Percentiles rank a stretch among this genome's conserved stretches.
These are phyloP conservation scores for Dermolepida albohirtum DNA, from an alignment of 2,888 invertebrate genomes.

Conservation along the genomic window DNA sequence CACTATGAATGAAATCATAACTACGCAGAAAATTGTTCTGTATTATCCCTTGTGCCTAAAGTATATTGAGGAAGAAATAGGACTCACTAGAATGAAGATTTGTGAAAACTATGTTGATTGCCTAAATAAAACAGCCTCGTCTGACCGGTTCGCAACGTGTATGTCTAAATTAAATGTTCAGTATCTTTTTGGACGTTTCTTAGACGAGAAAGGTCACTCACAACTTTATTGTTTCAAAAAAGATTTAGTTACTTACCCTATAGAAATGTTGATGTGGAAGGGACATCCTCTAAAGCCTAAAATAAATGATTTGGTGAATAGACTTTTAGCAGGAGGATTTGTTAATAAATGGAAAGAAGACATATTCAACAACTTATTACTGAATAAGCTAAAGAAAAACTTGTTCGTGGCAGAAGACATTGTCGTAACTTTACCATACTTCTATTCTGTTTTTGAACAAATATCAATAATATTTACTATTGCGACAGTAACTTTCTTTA, in stretches of 20 bases:
- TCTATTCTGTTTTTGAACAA: conserved; percentile 45
- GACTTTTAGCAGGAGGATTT: conserved; percentile 55
- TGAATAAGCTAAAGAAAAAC: background rate
- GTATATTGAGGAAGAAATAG: conserved; percentile 49
- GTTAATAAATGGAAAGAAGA: conserved; percentile 51
- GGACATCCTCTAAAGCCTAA: conserved; percentile 57
- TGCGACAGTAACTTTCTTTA: conserved; percentile 38
- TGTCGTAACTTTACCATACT: conserved; percentile 43
- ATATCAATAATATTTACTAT: conserved; percentile 17
- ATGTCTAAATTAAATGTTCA: conserved; percentile 55
- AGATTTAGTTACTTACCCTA: conserved; percentile 56
- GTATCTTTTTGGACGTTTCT: conserved; percentile 52
- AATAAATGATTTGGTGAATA: conserved; percentile 54
- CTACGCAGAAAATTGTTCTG: conserved; percentile 51
- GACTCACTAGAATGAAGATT: conserved; percentile 37
- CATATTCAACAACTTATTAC: conserved; percentile 46
- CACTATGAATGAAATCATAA: conserved; percentile 52
- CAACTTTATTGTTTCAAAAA: conserved; percentile 53
- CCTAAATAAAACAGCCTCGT: conserved; percentile 49
- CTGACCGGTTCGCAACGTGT: conserved; percentile 53
- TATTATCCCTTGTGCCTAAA: conserved; percentile 47
- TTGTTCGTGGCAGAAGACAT: conserved; percentile 29
- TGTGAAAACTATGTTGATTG: conserved; percentile 52
- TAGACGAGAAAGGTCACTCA: conserved; percentile 49
- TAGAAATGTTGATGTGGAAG: conserved; percentile 58